A percentile compares a stretch with the other conserved stretches of the same genome.
phyloP scores from a whole-genome alignment of 2,797 vertebrate genomes.

The Cirrhinus molitorella region DNA sequence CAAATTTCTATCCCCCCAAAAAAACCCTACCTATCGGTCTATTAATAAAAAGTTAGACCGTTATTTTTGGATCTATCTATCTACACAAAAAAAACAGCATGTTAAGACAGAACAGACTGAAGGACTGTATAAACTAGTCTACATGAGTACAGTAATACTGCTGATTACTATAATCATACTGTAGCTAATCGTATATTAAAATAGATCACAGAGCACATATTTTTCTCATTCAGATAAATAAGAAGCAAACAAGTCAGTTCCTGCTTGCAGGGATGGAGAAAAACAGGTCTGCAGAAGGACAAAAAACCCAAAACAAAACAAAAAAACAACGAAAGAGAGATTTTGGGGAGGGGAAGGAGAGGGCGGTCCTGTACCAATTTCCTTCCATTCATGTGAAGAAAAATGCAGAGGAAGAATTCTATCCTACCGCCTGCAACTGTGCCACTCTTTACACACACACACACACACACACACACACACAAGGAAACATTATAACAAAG shows the following conservation, averaged over 20 bases:
- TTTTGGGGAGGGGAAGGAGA: constrained; percentile 20
- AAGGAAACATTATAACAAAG: not conserved
- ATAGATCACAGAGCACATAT: not conserved
- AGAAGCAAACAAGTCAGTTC: constrained; percentile 6
- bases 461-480: not conserved
- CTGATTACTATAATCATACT: not conserved
- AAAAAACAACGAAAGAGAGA: not conserved
- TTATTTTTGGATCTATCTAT: too few species aligned
- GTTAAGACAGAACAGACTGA: not conserved
- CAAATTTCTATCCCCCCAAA: too few species aligned
- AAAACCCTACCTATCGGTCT: too few species aligned
- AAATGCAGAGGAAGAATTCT: not conserved
- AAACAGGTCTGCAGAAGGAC: not conserved
- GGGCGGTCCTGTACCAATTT: constrained; percentile 24
- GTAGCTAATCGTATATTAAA: not conserved
- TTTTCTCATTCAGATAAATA: not conserved
- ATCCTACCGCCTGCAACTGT: not conserved
- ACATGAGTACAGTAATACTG: not conserved
- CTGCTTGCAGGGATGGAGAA: not conserved
- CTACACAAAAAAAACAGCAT: not conserved
- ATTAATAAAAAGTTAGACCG: too few species aligned
- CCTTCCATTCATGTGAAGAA: constrained; percentile 32
- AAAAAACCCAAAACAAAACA: not conserved
- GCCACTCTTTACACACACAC: not conserved
- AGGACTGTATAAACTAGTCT: not conserved